phyloP scores from a whole-genome alignment of 2,113 vertebrate species.

The Corythaeola cristata region DNA sequence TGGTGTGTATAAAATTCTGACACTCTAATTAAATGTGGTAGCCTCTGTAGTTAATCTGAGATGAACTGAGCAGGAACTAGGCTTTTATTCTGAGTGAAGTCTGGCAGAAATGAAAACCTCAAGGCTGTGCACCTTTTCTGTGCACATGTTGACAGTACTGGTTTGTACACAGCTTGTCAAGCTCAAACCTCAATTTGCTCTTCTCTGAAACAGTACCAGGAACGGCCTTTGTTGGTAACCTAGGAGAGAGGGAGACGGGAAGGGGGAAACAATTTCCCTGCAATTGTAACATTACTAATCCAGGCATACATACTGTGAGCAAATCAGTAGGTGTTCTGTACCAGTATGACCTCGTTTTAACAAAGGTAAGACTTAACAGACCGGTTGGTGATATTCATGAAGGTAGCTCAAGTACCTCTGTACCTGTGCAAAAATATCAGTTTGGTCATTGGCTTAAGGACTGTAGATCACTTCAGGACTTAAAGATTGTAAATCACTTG shows the following conservation, averaged over 20 bases:
- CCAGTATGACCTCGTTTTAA: not conserved
- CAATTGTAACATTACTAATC: not conserved
- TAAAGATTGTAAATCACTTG: not conserved
- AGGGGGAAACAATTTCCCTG: not conserved
- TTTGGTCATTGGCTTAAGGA: not conserved
- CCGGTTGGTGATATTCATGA: not conserved
- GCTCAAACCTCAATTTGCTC: not conserved
- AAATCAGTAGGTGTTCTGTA: not conserved
- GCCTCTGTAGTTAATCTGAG: not conserved
- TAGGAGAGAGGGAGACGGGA: not conserved
- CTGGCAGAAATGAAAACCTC: not conserved
- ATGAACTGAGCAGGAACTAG: not conserved
- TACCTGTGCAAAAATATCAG: not conserved
- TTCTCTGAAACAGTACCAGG: not conserved
- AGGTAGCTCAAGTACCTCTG: not conserved
- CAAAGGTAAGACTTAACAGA: not conserved
- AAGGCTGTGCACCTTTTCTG: not conserved
- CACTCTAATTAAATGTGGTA: not conserved
- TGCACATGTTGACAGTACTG: not conserved
- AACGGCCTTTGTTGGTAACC: not conserved
- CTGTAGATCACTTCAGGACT: not conserved
- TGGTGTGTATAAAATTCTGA: not conserved
- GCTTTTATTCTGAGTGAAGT: not conserved
- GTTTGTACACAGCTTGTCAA: not conserved
- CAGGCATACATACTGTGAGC: not conserved